Evolutionary conservation across 2,888 invertebrate genomes (phyloP).

Genomic region (Ectemnius cavifrons): DNA sequence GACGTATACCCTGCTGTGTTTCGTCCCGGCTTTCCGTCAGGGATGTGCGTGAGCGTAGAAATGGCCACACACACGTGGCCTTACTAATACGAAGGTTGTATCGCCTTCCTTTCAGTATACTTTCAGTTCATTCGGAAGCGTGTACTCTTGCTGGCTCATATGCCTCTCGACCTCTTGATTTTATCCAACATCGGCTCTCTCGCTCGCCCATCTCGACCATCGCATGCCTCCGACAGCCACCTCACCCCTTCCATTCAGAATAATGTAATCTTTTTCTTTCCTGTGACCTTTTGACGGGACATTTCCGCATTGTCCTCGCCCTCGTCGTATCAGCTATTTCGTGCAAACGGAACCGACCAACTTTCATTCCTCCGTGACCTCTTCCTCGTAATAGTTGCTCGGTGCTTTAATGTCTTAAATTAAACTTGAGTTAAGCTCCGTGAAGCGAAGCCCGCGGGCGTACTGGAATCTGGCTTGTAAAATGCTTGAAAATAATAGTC

Average conservation of each 20-base stretch:
- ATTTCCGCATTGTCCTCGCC: neutral
- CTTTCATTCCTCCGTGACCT: no score
- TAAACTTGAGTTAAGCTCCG: slow-evolving; percentile 12
- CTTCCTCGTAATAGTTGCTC: no score
- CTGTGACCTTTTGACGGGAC: slow-evolving; percentile 20
- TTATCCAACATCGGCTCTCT: no score
- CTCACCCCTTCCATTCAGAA: slow-evolving; percentile 28
- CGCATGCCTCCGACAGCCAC: neutral
- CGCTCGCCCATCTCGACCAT: no score
- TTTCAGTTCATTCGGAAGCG: slow-evolving; percentile 8
- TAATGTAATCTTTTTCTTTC: slow-evolving; percentile 40
- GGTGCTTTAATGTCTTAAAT: no score
- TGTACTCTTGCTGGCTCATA: no score
- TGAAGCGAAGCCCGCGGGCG: neutral
- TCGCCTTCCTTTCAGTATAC: slow-evolving; percentile 5
- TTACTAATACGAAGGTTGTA: slow-evolving; percentile 12
- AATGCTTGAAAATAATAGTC: no score
- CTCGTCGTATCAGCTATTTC: slow-evolving; percentile 12
- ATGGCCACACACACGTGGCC: neutral
- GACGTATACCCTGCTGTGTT: no score
- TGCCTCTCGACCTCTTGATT: no score
- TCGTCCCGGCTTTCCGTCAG: no score
- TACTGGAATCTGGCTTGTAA: no score
- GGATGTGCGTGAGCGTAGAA: no score
- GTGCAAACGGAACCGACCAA: slow-evolving; percentile 14